These are phyloP conservation scores for Micrasema minimum DNA, from an alignment of 1,140 invertebrate genomes.

Conservation along the genomic window DNA sequence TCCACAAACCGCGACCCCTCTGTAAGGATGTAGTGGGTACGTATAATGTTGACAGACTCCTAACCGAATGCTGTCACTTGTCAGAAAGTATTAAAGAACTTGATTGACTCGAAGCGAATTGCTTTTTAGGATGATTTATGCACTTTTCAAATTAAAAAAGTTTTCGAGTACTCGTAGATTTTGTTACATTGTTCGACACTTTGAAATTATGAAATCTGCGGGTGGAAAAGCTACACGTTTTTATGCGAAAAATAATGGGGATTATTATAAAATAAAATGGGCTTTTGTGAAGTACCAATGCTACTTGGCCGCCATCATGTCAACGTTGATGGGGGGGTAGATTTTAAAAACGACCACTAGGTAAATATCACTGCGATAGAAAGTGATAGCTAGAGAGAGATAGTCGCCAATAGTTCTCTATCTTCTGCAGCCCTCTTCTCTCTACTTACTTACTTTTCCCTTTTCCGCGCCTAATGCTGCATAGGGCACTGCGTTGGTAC, in stretches of 20 bases:
- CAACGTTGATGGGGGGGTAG: background rate
- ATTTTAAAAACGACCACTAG: too few relatives aligned
- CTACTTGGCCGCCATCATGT: background rate
- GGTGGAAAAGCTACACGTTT: background rate
- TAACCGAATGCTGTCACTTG: conserved; percentile 7
- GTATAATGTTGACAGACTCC: conserved; percentile 20
- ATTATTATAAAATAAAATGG: background rate
- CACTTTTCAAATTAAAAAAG: conserved; percentile 14
- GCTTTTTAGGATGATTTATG: conserved; percentile 22
- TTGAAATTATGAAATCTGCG: background rate
- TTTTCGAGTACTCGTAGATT: background rate
- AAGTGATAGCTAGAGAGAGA: too few relatives aligned
- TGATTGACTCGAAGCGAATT: conserved; percentile 23
- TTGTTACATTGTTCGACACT: background rate
- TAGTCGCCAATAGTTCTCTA: too few relatives aligned
- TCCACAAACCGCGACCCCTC: background rate
- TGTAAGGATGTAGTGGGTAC: background rate
- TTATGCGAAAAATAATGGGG: background rate
- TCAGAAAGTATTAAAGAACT: background rate
- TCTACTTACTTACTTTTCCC: too few relatives aligned
- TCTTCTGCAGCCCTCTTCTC: too few relatives aligned
- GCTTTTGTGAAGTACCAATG: background rate
- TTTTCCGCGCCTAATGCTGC: too few relatives aligned
- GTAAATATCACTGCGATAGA: too few relatives aligned
- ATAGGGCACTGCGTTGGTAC: too few relatives aligned